Percentiles rank a stretch among this genome's conserved stretches.
Conservation (phyloP, 2,888 invertebrate species). For the Dascillus cervinus region DNA sequence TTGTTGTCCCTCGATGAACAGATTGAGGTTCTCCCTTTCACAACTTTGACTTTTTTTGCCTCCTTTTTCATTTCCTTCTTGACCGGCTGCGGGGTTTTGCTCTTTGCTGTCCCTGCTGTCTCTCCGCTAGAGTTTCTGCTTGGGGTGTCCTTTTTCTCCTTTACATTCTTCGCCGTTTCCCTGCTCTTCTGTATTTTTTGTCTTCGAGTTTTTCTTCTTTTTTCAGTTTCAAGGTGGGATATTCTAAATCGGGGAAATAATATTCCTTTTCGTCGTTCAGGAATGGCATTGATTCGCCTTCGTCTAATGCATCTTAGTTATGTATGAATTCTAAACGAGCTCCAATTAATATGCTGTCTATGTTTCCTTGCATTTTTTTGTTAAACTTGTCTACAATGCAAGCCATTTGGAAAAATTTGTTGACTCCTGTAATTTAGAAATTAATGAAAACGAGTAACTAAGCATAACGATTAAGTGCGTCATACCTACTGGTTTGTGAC, state of each 20-base stretch:
- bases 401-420: conserved; percentile 61
- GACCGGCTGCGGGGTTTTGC: conserved; percentile 14
- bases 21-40: conserved; percentile 23
- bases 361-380: conserved; percentile 50
- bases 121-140: conserved; percentile 26
- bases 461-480: conserved; percentile 20
- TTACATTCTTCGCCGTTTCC: conserved; percentile 31
- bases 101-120: conserved; percentile 34
- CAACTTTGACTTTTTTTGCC: conserved; percentile 26
- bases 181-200: conserved; percentile 27
- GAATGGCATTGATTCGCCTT: conserved; percentile 51
- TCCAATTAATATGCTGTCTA: conserved; percentile 56
- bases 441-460: conserved; percentile 1
- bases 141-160: conserved; percentile 30
- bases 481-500: conserved; percentile 60
- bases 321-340: conserved; percentile 56
- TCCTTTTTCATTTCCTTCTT: conserved; percentile 39
- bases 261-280: conserved; percentile 53
- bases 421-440: conserved; percentile 43
- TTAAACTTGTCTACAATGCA: conserved; percentile 57
- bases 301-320: conserved; percentile 55
- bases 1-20: conserved; percentile 22
- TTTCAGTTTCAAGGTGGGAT: conserved; percentile 33
- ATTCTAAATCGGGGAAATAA: conserved; percentile 48
- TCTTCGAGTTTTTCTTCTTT: conserved; percentile 33